Base-by-base conservation (phyloP, 2,113 vertebrate genomes). In the Anguilla japonica region DNA sequence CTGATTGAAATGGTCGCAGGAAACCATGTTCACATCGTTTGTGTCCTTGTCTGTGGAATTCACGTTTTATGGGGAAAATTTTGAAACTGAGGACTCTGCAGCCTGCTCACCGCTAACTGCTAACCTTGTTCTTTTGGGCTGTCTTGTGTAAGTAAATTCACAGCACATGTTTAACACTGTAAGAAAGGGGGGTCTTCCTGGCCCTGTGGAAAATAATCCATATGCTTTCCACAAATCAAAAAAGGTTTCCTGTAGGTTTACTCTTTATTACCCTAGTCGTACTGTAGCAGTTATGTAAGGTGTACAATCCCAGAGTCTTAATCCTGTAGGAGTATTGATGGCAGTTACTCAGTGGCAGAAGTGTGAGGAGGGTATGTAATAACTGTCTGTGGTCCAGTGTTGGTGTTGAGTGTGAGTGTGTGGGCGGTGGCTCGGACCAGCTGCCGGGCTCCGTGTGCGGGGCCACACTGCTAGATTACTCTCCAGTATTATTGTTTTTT, bases 261-360 rank as follows among this genome's bases (percentile, higher is more conserved):
- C 39, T 43, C 82, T 41, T 18, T 56, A 63, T 78, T 50, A 43
- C 83, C 63, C 46, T 63, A 41, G 82, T 88, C 46, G 86, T 84
- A 57, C n/a, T 53, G 50, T 53, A 34, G 46, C 40, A 78, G 16
- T 46, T 20, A 57, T 83, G 57, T 29, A 43, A 89, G 79, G 63
- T 89, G 83, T 84, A 91, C 92, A 94, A 93, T 95, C 94, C 93
- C 93, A 93, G 92, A 93, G 93, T 95, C 90, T 92, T 95, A 93
- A 95, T 96, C 95, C 93, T 95, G 91, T 93, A 85, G 92, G 39
- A 91, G 83, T 93, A 86, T 89, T 86, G 89, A 81, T 93, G 89
- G 89, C 90, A 93, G 79, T 83, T 50, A 50, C 71, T 84, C 46
- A 88, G 90, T 91, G 87, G 87, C 91, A 83, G 83, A 57, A 86